These are phyloP conservation scores for Cyclina sinensis DNA, from an alignment of 1,140 invertebrate genomes.

Conservation along the genomic window DNA sequence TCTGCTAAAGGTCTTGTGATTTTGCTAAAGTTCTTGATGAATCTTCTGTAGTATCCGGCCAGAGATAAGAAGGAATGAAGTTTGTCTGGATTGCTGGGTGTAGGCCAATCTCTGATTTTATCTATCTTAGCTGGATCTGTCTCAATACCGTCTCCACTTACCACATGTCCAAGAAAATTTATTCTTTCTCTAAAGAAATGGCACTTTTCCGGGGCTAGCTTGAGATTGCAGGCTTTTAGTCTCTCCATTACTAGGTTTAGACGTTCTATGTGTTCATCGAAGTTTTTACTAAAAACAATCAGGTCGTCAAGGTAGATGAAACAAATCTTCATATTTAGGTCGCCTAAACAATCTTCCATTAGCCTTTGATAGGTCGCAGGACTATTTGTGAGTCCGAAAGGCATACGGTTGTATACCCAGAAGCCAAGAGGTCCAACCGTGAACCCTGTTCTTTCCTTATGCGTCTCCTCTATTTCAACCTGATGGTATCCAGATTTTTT, in stretches of 20 bases:
- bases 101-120: no score
- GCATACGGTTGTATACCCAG: slow-evolving; percentile 61
- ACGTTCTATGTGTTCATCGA: not conserved
- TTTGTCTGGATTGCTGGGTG: slow-evolving; percentile 72
- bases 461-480: no score
- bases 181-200: not conserved
- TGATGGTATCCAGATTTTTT: slow-evolving; percentile 79
- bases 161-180: slow-evolving; percentile 23
- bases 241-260: not conserved
- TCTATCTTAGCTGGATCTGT: no score
- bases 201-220: not conserved
- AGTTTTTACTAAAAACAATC: not conserved
- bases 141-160: slow-evolving; percentile 73
- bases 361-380: not conserved
- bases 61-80: slow-evolving; percentile 78
- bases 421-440: slow-evolving; percentile 42
- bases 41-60: no score
- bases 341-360: slow-evolving; percentile 57
- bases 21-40: no score
- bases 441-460: slow-evolving; percentile 81
- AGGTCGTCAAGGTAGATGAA: slow-evolving; percentile 3
- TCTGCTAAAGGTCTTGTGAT: slow-evolving; percentile 66
- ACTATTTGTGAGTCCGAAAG: slow-evolving; percentile 59
- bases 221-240: not conserved
- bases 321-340: not conserved